These are phyloP conservation scores for Crypturellus tataupa DNA, from an alignment of 2,797 vertebrate species.

Conservation along the genomic window DNA sequence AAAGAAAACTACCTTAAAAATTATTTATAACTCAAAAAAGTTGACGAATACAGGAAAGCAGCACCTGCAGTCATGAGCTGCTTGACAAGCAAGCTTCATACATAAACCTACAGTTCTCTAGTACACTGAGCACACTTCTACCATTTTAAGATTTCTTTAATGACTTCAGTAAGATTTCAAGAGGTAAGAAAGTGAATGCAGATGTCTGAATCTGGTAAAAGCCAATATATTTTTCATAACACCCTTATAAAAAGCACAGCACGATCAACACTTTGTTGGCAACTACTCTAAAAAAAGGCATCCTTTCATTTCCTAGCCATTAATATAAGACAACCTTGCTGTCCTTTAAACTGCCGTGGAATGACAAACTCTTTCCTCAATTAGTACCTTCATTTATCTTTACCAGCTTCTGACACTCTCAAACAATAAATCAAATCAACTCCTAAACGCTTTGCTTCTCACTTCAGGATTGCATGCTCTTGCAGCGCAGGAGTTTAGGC, in stretches of 20 bases:
- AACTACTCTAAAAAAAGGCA: not conserved
- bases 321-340: not conserved
- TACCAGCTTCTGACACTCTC: constrained; percentile 1
- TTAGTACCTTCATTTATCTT: constrained; percentile 33
- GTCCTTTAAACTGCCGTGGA: not conserved
- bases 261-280: not conserved
- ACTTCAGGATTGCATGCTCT: rapidly evolving
- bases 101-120: not conserved
- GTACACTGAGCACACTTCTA: not conserved
- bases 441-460: not conserved
- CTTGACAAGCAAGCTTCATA: not conserved
- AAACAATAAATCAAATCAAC: constrained; percentile 19
- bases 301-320: constrained; percentile 11
- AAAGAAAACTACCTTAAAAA: not conserved
- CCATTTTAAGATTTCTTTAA: not conserved
- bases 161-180: not conserved
- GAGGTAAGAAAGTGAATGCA: not conserved
- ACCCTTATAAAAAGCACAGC: not conserved
- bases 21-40: too few relatives aligned
- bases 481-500: not conserved
- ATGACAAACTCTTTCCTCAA: constrained; percentile 29
- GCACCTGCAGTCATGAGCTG: not conserved
- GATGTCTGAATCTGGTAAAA: not conserved
- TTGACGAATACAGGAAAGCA: not conserved
- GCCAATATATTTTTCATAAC: not conserved